A percentile compares a stretch with the other conserved stretches of the same genome.
These are phyloP conservation scores for Ornithoptera priamus DNA, from an alignment of 2,888 invertebrate species.

Conservation along the genomic window DNA sequence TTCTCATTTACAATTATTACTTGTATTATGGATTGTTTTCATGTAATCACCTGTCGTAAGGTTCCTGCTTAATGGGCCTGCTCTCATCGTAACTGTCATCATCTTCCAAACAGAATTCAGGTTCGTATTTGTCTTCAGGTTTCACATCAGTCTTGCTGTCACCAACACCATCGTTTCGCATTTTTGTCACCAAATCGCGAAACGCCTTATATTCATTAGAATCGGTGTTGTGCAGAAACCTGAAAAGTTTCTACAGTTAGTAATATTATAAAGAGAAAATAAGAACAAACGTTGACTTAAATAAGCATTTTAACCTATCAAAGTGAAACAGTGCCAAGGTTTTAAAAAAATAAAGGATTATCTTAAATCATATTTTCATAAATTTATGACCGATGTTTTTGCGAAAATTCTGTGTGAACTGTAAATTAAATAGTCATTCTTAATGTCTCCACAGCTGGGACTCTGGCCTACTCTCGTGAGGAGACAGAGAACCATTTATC, in stretches of 20 bases:
- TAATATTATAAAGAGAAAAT: conserved; percentile 43
- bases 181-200: conserved; percentile 61
- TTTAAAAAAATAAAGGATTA: conserved; percentile 13
- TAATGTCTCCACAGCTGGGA: too few species aligned
- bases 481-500: too few species aligned
- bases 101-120: conserved; percentile 73
- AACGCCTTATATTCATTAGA: conserved; percentile 73
- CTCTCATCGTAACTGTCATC: conserved; percentile 71
- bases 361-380: not conserved
- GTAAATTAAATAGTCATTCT: too few species aligned
- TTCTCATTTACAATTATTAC: not conserved
- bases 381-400: too few species aligned
- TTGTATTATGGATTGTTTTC: too few species aligned
- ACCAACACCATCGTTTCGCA: conserved; percentile 46
- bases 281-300: conserved; percentile 50
- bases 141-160: conserved; percentile 62
- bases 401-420: too few species aligned
- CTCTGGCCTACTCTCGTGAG: too few species aligned
- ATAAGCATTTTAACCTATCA: conserved; percentile 54
- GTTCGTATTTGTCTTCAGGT: conserved; percentile 76
- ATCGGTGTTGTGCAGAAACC: conserved; percentile 73
- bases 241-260: conserved; percentile 52
- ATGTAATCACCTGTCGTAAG: conserved; percentile 53
- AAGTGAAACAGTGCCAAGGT: conserved; percentile 40
- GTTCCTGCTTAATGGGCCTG: conserved; percentile 60